A percentile compares a stretch with the other conserved stretches of the same genome.
Evolutionary conservation across 2,888 invertebrate species (phyloP).

Genomic region (Hirtodrosophila duncani): DNA sequence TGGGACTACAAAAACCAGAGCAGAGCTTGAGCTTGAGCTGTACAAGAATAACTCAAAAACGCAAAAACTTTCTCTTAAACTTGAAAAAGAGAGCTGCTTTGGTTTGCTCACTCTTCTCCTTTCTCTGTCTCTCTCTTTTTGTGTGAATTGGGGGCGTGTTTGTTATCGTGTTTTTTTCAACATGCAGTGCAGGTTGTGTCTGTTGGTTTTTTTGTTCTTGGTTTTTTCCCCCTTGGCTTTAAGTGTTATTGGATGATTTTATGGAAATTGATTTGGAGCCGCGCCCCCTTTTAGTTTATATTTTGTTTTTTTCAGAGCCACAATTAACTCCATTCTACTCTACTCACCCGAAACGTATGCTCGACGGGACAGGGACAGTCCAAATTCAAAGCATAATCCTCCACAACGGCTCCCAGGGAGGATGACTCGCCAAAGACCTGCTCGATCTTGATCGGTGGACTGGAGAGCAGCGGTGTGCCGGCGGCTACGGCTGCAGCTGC

Average conservation of each 20-base stretch:
- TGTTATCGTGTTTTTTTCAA: slow-evolving; percentile 61
- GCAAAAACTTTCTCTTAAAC: slow-evolving; percentile 35
- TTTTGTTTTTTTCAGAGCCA: too few species aligned
- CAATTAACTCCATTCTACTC: too few species aligned
- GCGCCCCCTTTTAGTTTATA: slow-evolving; percentile 62
- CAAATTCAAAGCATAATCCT: slow-evolving; percentile 71
- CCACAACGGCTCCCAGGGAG: slow-evolving; percentile 54
- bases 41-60: slow-evolving; percentile 38
- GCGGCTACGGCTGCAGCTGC: slow-evolving; percentile 45
- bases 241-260: slow-evolving; percentile 63
- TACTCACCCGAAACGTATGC: slow-evolving; percentile 71
- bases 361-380: slow-evolving; percentile 69
- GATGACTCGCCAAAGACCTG: slow-evolving; percentile 67
- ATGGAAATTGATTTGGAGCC: slow-evolving; percentile 68
- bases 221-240: slow-evolving; percentile 30
- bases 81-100: slow-evolving; percentile 19
- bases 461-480: slow-evolving; percentile 32
- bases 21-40: slow-evolving; percentile 21
- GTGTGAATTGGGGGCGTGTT: slow-evolving; percentile 57
- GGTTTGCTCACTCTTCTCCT: slow-evolving; percentile 11
- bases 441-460: slow-evolving; percentile 73
- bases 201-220: slow-evolving; percentile 19
- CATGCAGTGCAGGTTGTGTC: slow-evolving; percentile 31
- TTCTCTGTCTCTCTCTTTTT: slow-evolving; percentile 26
- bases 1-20: slow-evolving; percentile 19